Evolutionary conservation across 2,797 vertebrate genomes (phyloP).

Genomic region (Chromobotia macracanthus): DNA sequence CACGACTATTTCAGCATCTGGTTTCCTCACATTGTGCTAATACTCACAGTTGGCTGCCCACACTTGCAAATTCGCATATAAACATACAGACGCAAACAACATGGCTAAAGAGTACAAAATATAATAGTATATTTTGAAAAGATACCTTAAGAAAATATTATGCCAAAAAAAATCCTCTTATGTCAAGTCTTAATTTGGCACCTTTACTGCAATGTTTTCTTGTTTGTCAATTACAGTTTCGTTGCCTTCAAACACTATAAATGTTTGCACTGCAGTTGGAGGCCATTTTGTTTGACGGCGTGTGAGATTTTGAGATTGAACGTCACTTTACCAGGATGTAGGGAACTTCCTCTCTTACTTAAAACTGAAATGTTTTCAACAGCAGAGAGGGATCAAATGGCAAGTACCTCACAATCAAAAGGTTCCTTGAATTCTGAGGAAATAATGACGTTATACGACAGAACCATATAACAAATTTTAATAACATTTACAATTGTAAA

Average conservation of each 20-base stretch:
- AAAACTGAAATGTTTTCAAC: conserved; percentile 55
- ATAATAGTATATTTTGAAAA: too few species aligned
- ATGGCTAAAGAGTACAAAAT: background rate
- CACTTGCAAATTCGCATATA: background rate
- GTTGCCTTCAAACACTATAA: background rate
- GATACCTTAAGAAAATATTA: background rate
- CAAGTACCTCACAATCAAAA: conserved; percentile 58
- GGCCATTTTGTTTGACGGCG: conserved; percentile 34
- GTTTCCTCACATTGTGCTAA: background rate
- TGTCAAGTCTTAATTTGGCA: conserved; percentile 16
- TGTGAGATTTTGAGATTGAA: conserved; percentile 32
- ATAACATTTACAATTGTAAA: background rate
- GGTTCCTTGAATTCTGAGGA: conserved; percentile 34
- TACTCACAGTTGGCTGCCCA: background rate
- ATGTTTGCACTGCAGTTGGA: conserved; percentile 39
- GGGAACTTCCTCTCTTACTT: conserved; percentile 58
- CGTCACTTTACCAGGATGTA: conserved; percentile 53
- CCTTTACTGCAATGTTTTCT: too few species aligned
- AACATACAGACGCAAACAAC: conserved; percentile 22
- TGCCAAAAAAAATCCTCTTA: conserved; percentile 72
- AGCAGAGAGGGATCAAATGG: conserved; percentile 51
- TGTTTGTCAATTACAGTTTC: conserved; percentile 24
- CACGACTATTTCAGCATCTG: conserved; percentile 31
- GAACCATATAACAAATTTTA: background rate
- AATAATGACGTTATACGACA: conserved; percentile 12